phyloP scores from a whole-genome alignment of 2,113 vertebrate species.

The Coregonus clupeaformis region DNA sequence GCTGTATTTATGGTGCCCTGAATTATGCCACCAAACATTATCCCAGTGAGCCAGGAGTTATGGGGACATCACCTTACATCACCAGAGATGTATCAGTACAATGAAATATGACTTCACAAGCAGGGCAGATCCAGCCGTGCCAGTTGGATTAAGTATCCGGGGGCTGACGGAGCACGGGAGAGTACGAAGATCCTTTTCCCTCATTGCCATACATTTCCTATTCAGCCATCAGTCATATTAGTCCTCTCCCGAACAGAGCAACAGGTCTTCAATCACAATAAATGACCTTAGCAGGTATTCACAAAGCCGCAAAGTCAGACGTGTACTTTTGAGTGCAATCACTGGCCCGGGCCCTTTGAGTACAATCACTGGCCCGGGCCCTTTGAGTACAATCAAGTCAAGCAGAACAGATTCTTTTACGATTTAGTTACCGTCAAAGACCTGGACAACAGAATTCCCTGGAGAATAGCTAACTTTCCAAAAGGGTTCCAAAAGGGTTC shows the following conservation, averaged over 20 bases:
- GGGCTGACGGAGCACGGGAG: constrained; percentile 5
- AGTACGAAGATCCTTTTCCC: constrained; percentile 19
- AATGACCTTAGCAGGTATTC: constrained; percentile 35
- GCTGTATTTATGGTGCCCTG: constrained; percentile 63
- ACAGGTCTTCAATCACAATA: constrained; percentile 52
- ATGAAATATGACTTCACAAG: constrained; percentile 55
- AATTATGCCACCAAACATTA: constrained; percentile 68
- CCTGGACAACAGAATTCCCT: constrained; percentile 1
- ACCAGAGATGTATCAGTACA: constrained; percentile 58
- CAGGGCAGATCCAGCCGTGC: constrained; percentile 17
- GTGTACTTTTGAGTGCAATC: constrained; percentile 8
- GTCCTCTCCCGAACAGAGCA: constrained; percentile 12
- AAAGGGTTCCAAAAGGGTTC: no score
- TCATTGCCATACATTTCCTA: constrained; percentile 34
- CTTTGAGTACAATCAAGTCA: constrained; percentile 37
- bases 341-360: constrained; percentile 7
- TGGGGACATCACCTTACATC: constrained; percentile 59
- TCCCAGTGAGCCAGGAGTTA: constrained; percentile 59
- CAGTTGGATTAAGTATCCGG: constrained; percentile 49
- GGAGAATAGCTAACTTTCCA: no score
- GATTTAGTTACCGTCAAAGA: constrained; percentile 34
- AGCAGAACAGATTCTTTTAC: constrained; percentile 22
- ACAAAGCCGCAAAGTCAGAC: constrained; percentile 39
- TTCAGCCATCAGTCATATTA: constrained; percentile 36
- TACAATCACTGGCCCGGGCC: constrained; percentile 15